These are phyloP conservation scores for Nematolebias whitei DNA, from an alignment of 2,113 vertebrate species.

Conservation along the genomic window DNA sequence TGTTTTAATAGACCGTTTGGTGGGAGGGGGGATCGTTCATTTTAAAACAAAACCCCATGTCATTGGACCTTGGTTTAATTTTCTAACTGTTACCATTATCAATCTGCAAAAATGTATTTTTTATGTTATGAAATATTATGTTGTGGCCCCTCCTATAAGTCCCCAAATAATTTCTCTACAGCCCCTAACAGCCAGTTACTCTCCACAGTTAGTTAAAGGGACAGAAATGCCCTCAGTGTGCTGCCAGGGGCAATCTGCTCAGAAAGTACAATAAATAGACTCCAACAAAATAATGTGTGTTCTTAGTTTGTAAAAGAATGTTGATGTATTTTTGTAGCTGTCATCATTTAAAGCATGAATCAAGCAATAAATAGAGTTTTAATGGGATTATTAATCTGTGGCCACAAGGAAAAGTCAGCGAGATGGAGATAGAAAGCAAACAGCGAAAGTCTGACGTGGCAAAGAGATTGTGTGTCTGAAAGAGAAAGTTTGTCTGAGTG, in stretches of 20 bases:
- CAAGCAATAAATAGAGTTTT: slow-evolving; percentile 1
- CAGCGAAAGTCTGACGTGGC: background rate
- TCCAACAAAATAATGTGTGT: background rate
- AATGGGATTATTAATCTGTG: slow-evolving; percentile 28
- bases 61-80: background rate
- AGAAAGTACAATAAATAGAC: slow-evolving; percentile 6
- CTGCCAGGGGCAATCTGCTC: slow-evolving; percentile 2
- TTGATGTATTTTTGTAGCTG: background rate
- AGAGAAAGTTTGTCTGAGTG: background rate
- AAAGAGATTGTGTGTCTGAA: background rate
- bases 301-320: background rate
- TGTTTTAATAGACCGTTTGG: no score
- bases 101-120: background rate
- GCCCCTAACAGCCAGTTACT: slow-evolving; percentile 22
- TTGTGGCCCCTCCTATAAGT: background rate
- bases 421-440: background rate
- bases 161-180: background rate
- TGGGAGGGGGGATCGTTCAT: background rate
- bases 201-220: background rate
- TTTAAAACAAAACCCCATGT: background rate
- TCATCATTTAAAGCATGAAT: background rate
- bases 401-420: slow-evolving; percentile 1
- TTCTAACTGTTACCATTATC: background rate
- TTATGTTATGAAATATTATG: background rate
- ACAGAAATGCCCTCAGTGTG: slow-evolving; percentile 1